Evolutionary conservation across 2,888 invertebrate species (phyloP), one percentile per base, ranked within the genome.

Genomic region (Macrophya alboannulata): DNA sequence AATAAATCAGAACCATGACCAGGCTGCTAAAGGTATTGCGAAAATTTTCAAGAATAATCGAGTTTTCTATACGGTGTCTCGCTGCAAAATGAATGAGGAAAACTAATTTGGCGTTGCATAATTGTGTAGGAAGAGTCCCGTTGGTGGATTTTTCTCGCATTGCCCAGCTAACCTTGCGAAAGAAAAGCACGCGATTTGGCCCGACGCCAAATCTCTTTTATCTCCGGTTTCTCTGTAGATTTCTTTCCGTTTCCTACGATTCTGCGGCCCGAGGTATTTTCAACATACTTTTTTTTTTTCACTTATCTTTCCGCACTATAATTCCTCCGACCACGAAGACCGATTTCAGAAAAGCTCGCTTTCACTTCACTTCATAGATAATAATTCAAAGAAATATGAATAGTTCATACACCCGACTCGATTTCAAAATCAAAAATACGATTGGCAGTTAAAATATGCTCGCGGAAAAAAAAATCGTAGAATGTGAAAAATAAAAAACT

Each of bases 141-240:
- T 77, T 31, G 31, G 51, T 55, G 31, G 77, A 15, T 55, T 77
- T 77, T 77, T 55, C 77, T 86, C 86, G 85, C 85, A 84, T 86
- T 85, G 82, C 77, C 51, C 55, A 17, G 48, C 31, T 77, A 77
- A 77, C 77, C 77, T 48, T 77, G 55, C 15, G 77, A 45, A n/a
- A 74, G 77, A 51, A 51, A 77, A 85, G 86, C 85, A 85, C 31
- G 5, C 71, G 71, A 86, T 85, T 88, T 89, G 89, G 87, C 86
- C 0, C 4, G 0, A 4, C 2, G 83, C 88, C 88, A 88, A 89
- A 89, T 89, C 87, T 85, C 85, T 76, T 86, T 40, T 87, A 86
- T 87, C 85, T 45, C 62, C 76, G 40, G 40, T 43, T 81, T 62
- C 81, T 43, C 40, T 21, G 40, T 21, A 62, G 81, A 3, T 40